Evolutionary conservation across 1,140 invertebrate species (phyloP).

Genomic region (Megathymus violae): DNA sequence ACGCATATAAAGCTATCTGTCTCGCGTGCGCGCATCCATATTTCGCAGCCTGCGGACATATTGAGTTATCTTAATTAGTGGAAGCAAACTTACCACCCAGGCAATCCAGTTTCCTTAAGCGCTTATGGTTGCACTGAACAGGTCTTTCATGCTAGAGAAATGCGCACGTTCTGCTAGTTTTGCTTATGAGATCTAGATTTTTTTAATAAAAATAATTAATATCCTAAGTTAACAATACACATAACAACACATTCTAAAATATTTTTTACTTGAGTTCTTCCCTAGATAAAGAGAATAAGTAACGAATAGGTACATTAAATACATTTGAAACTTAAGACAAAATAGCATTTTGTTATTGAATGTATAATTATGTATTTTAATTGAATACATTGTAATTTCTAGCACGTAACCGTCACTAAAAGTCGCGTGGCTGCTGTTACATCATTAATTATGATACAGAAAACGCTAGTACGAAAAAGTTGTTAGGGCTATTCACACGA

Average conservation of each 20-base stretch:
- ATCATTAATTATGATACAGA: not conserved
- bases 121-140: conserved; percentile 21
- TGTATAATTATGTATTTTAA: too few relatives aligned
- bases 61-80: conserved; percentile 80
- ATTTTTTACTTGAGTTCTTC: too few relatives aligned
- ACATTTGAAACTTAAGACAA: too few relatives aligned
- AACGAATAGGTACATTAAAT: too few relatives aligned
- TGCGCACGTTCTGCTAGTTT: too few relatives aligned
- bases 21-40: conserved; percentile 66
- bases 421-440: not conserved
- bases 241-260: too few relatives aligned
- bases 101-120: conserved; percentile 48
- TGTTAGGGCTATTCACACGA: conserved; percentile 23
- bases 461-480: conserved; percentile 18
- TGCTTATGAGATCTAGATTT: too few relatives aligned
- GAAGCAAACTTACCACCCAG: conserved; percentile 52
- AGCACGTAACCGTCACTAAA: not conserved
- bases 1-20: conserved; percentile 56
- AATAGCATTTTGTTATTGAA: too few relatives aligned
- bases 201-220: too few relatives aligned
- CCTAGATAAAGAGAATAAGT: too few relatives aligned
- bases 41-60: conserved; percentile 65
- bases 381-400: not conserved
- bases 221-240: too few relatives aligned
- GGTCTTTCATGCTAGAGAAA: conserved; percentile 15